Percentiles rank a stretch among this genome's conserved stretches.
phyloP scores from a whole-genome alignment of 1,140 invertebrate species.

The Megalonaias nervosa region DNA sequence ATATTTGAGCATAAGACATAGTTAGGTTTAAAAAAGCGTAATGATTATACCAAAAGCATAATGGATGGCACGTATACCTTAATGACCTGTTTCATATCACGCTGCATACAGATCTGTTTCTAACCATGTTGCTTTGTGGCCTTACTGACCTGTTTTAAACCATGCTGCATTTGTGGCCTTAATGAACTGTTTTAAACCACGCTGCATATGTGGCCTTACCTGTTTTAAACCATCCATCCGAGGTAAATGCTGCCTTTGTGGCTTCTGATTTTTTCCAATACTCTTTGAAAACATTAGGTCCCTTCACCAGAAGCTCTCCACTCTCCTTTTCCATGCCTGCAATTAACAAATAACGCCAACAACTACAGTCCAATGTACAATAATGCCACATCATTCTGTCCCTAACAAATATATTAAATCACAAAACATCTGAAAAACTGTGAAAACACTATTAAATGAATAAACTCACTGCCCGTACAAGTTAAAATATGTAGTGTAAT shows the following conservation, averaged over 20 bases:
- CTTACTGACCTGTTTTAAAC: not conserved
- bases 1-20: too few species aligned
- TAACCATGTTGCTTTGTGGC: not conserved
- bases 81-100: too few species aligned
- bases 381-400: too few species aligned
- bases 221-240: conserved; percentile 90
- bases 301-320: conserved; percentile 85
- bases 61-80: too few species aligned
- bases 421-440: too few species aligned
- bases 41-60: too few species aligned
- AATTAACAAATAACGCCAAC: not conserved
- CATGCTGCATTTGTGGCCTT: not conserved
- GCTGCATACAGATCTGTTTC: not conserved
- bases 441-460: too few species aligned
- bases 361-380: not conserved
- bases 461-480: too few species aligned
- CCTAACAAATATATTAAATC: too few species aligned
- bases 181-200: not conserved
- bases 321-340: conserved; percentile 52
- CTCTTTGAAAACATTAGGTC: conserved; percentile 83
- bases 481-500: too few species aligned
- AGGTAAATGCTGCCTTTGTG: conserved; percentile 81
- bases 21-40: too few species aligned
- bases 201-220: conserved; percentile 72
- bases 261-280: conserved; percentile 85